A percentile compares a stretch with the other conserved stretches of the same genome.
phyloP scores from a whole-genome alignment of 2,797 vertebrate genomes.

The Acanthurus leucopareius region DNA sequence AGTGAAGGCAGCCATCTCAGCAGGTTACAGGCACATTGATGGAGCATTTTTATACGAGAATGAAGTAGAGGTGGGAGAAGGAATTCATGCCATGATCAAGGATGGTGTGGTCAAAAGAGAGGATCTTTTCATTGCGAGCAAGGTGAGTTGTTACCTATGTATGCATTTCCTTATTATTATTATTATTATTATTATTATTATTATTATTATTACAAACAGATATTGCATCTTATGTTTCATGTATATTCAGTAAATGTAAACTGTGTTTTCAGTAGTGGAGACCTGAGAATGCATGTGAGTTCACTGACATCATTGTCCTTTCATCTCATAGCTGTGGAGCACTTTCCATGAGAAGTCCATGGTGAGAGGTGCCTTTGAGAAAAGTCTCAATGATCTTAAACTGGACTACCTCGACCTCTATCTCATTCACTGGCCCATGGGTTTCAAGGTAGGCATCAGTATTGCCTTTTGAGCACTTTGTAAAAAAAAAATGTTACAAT shows the following conservation, averaged over 20 bases:
- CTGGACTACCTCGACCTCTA: conserved; percentile 94
- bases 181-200: too few species aligned
- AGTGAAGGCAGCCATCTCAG: conserved; percentile 87
- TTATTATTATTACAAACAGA: too few species aligned
- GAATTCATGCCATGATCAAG: conserved; percentile 86
- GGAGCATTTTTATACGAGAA: conserved; percentile 89
- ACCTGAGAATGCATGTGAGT: too few species aligned
- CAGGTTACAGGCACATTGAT: conserved; percentile 91
- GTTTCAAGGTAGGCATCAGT: conserved; percentile 86
- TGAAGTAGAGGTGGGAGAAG: conserved; percentile 89
- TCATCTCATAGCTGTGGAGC: conserved; percentile 89
- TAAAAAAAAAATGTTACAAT: too few species aligned
- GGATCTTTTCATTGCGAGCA: conserved; percentile 93
- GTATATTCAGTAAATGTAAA: not conserved
- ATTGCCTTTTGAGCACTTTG: not conserved
- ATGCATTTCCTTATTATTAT: not conserved
- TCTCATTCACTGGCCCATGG: conserved; percentile 92
- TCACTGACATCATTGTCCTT: not conserved
- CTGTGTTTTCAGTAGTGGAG: not conserved
- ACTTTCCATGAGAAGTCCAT: conserved; percentile 89
- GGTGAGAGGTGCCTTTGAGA: conserved; percentile 89
- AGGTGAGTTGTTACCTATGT: conserved; percentile 79
- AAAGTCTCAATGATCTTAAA: conserved; percentile 89
- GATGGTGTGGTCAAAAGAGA: conserved; percentile 88
- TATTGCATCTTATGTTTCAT: too few species aligned